Evolutionary conservation across 2,888 invertebrate species (phyloP), one percentile per base, ranked within the genome.

Genomic region (Corythucha ciliata): DNA sequence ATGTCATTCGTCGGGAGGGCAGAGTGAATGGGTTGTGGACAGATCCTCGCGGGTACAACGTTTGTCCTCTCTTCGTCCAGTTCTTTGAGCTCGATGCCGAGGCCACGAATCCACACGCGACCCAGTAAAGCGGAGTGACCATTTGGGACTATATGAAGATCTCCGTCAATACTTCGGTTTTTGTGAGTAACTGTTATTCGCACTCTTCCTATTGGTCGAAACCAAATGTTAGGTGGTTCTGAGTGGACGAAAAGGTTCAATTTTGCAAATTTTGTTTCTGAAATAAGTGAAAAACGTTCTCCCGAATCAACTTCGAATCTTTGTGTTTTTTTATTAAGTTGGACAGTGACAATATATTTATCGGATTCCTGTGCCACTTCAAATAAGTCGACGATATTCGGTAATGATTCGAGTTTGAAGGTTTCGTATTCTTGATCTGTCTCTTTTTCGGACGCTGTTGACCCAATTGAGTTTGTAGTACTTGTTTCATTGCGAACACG

Each of bases 91-190:
- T 50, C 21, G 16, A 50, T 37, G 16, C 46, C 27, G 22, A 29
- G 5, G 16, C 36, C 24, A 22, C 36, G 12, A 39, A 44, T 49
- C 54, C 46, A 46, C 14, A 34, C 27, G 14, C 44, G 20, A 2
- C 49, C 42, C 2, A 50, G 25, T 12, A 50, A 22, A n/a, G 54
- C 45, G 7, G 42, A 18, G 27, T 54, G 50, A 7, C 54, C 50
- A n/a, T 27, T 8, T 3, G 50, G 50, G 3, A 54, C 54, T 14
- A 54, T 50, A 27, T 29, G 44, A 12, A 53, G 22, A 10, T 53
- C 42, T 4, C 39, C 26, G 12, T 33, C 14, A n/a, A 25, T 39
- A 8, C 25, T 22, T 3, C 41, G 41, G 14, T 20, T 24, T 27
- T 42, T 50, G 34, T 49, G 44, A 5, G 34, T 41, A 5, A 40